A percentile compares a stretch with the other conserved stretches of the same genome.
Evolutionary conservation across 2,888 invertebrate genomes (phyloP).

Genomic region (Lasioglossum marginatum): DNA sequence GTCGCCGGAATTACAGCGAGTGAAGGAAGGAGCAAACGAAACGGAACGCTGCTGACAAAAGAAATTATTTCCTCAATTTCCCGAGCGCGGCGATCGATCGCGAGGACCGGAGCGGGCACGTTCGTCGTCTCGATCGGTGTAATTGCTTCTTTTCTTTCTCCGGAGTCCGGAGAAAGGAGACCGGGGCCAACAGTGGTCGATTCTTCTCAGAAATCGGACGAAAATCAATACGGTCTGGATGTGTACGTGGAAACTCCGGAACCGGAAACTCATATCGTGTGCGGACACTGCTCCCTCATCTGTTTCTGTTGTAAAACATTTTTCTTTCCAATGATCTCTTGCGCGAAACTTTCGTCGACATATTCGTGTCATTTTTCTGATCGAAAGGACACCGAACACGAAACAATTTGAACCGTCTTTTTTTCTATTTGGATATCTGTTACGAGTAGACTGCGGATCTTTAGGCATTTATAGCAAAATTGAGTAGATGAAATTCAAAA

Average conservation of each 20-base stretch:
- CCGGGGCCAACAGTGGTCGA: neutral
- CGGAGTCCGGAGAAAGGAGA: neutral
- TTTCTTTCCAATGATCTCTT: neutral
- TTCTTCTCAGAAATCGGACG: neutral
- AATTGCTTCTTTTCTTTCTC: constrained; percentile 44
- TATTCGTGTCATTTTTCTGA: neutral
- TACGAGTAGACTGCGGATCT: too few relatives aligned
- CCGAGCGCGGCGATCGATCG: constrained; percentile 25
- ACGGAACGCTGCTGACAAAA: constrained; percentile 41
- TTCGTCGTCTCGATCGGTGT: neutral
- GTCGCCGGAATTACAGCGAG: constrained; percentile 15
- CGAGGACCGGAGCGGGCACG: neutral
- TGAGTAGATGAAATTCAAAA: too few relatives aligned
- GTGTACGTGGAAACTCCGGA: neutral
- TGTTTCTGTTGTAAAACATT: neutral
- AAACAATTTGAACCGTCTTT: neutral
- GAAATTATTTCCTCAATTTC: constrained; percentile 47
- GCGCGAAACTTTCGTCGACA: neutral
- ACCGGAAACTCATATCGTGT: neutral
- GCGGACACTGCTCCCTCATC: neutral
- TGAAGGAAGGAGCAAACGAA: constrained; percentile 18
- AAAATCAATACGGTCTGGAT: neutral
- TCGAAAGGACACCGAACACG: neutral
- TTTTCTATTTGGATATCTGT: too few relatives aligned
- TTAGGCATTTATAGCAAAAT: too few relatives aligned